Base-by-base conservation (phyloP, 2,113 vertebrate species). In the Siniperca knerii region DNA sequence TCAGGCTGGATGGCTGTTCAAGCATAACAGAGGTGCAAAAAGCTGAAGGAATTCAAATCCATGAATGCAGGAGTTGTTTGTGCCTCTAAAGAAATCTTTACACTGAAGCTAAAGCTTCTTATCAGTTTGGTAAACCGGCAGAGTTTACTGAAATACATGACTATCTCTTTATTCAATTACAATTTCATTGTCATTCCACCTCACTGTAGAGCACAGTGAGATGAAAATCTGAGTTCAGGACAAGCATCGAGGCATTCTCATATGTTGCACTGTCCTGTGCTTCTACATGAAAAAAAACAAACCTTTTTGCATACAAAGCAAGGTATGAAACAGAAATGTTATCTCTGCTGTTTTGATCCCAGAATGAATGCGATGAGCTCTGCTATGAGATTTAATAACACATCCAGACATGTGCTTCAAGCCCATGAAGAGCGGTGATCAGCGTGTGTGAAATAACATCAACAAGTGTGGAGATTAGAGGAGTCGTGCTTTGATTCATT, bases 401-500 rank as follows among this genome's bases (percentile, higher is more conserved):
- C 85, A 89, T 40, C 75, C 85, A 81, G 89, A 83, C 89, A 80
- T 86, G 88, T 82, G 92, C 89, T 91, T 87, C 77, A 86, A 79
- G 82, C 87, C 90, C 77, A 87, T 88, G 92, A 89, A 87, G 84
- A 90, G 85, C 60, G 40, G 81, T 83, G 90, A 93, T 94, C 87
- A 82, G 81, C 9, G 46, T 89, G 84, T 92, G 92, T 91, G 92
- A 91, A 94, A 92, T 94, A 92, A 91, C 79, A 79, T 82, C 90
- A 85, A 87, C 87, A 90, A 90, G 92, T 91, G 91, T 89, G 92
- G 75, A 93, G 90, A 92, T 93, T 92, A 89, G 82, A 89, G 65
- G 85, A 89, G 86, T 89, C 70, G 81, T 83, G 85, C 89, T 93
- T 92, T 90, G 84, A 93, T 93, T 92, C 77, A 84, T 78, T 91